phyloP scores from a whole-genome alignment of 2,888 invertebrate genomes.

The Drosophila borealis region DNA sequence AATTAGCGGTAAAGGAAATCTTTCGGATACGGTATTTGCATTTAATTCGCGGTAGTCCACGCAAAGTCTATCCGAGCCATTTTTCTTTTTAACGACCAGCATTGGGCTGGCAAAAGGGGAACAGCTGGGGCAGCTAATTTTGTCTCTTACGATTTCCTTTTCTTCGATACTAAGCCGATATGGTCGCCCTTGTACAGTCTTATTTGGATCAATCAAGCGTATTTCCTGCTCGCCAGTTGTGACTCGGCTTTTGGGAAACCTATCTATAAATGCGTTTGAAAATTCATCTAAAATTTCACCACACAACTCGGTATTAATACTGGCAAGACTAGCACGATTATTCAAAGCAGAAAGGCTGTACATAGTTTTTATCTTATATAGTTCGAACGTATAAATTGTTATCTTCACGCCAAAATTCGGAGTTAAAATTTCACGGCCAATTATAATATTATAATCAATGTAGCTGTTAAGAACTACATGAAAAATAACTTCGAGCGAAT shows the following conservation, averaged over 20 bases:
- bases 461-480: constrained; percentile 8
- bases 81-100: not conserved
- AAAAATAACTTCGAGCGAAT: constrained; percentile 12
- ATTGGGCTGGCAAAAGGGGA: not conserved
- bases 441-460: constrained; percentile 8
- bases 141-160: not conserved
- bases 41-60: no score
- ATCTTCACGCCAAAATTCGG: constrained; percentile 9
- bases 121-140: not conserved
- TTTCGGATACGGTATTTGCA: not conserved
- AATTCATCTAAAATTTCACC: no score
- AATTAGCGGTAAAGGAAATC: not conserved
- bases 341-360: no score
- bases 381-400: not conserved
- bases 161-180: constrained; percentile 3
- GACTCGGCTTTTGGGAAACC: not conserved
- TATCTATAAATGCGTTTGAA: not conserved
- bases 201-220: not conserved
- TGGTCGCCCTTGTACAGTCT: not conserved
- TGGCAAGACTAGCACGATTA: no score
- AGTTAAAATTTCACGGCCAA: constrained; percentile 13
- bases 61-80: not conserved
- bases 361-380: constrained; percentile 9
- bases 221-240: not conserved
- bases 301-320: no score